phyloP scores from a whole-genome alignment of 2,113 vertebrate species.

The Actinemys pallida region DNA sequence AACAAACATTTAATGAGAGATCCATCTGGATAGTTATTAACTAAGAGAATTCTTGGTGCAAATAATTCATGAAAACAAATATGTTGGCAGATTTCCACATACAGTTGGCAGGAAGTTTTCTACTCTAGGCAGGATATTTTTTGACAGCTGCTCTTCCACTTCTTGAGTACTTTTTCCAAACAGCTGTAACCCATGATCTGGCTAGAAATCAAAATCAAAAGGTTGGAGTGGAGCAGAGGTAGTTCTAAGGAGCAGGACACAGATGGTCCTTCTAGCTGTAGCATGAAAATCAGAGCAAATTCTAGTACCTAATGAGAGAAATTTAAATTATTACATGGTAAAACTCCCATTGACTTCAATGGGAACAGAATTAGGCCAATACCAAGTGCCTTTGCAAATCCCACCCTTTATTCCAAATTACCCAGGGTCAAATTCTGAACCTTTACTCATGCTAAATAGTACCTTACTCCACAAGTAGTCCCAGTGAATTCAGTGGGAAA shows the following conservation, averaged over 20 bases:
- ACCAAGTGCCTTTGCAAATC: not conserved
- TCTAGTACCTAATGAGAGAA: not conserved
- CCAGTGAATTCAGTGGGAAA: not conserved
- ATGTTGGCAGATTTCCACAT: not conserved
- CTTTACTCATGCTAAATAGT: not conserved
- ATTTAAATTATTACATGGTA: not conserved
- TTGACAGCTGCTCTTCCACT: fast-evolving
- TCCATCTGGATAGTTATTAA: not conserved
- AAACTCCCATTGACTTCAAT: not conserved
- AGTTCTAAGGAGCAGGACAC: not conserved
- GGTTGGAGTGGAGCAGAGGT: too few species aligned
- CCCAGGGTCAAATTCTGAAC: not conserved
- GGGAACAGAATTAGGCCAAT: not conserved
- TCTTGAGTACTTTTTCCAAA: not conserved
- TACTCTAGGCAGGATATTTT: not conserved
- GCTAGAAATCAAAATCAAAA: not conserved
- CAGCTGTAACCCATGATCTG: fast-evolving
- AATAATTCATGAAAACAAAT: not conserved
- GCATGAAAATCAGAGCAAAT: not conserved
- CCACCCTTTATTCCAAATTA: not conserved
- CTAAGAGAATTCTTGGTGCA: not conserved
- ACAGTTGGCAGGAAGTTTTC: not conserved
- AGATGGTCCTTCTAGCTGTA: not conserved
- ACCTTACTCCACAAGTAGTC: not conserved
- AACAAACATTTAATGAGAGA: not conserved